phyloP scores from a whole-genome alignment of 2,888 invertebrate genomes.

The Nemotelus pantherinus region DNA sequence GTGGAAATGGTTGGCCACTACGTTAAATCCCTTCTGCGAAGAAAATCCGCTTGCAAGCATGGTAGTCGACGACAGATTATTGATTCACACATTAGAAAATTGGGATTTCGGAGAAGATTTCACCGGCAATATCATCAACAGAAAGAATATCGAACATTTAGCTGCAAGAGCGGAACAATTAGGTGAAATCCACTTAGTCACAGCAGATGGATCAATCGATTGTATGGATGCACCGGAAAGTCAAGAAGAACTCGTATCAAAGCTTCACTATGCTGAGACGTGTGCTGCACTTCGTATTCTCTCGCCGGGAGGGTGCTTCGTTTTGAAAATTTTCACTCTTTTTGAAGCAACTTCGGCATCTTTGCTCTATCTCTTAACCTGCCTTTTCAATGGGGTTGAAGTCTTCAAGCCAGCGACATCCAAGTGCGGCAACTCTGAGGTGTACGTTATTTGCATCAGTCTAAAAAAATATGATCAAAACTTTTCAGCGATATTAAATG shows the following conservation, averaged over 20 bases:
- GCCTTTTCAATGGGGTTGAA: slow-evolving; percentile 76
- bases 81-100: slow-evolving; percentile 77
- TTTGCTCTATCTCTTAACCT: slow-evolving; percentile 81
- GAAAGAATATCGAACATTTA: slow-evolving; percentile 74
- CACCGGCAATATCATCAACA: slow-evolving; percentile 84
- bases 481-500: slow-evolving; percentile 10
- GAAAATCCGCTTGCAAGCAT: slow-evolving; percentile 76
- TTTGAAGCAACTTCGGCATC: slow-evolving; percentile 85
- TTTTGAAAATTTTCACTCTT: slow-evolving; percentile 90
- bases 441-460: slow-evolving; percentile 80
- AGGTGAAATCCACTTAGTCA: slow-evolving; percentile 75
- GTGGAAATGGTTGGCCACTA: slow-evolving; percentile 89
- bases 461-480: slow-evolving; percentile 53
- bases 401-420: slow-evolving; percentile 91
- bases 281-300: slow-evolving; percentile 79
- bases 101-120: slow-evolving; percentile 90
- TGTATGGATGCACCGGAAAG: slow-evolving; percentile 86
- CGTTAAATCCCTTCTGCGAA: slow-evolving; percentile 92
- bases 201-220: slow-evolving; percentile 94
- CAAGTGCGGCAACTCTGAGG: slow-evolving; percentile 95
- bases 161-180: slow-evolving; percentile 64
- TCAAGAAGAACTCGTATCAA: slow-evolving; percentile 83
- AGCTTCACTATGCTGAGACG: slow-evolving; percentile 85
- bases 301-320: slow-evolving; percentile 75
- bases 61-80: slow-evolving; percentile 87